Conservation (phyloP, 30 jellyfish, hydroid and myxozoan species). For the Turritopsis dohrnii region DNA sequence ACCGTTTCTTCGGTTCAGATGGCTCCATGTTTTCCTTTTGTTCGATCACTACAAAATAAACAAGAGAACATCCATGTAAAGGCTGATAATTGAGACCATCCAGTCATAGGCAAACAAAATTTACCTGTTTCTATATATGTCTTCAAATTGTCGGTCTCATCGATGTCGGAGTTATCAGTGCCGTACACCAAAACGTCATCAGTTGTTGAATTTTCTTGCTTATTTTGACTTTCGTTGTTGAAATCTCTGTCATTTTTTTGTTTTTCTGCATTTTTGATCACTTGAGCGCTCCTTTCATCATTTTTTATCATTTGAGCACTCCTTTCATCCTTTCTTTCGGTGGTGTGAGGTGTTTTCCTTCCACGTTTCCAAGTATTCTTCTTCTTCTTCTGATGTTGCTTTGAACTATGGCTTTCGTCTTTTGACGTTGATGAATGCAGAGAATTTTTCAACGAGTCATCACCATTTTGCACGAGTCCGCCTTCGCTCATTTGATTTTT, state of each 20-base stretch:
- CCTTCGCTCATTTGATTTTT: neutral
- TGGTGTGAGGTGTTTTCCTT: too few relatives aligned
- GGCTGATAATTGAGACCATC: neutral
- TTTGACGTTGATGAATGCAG: neutral
- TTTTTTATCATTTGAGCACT: too few relatives aligned
- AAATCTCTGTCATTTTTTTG: too few relatives aligned
- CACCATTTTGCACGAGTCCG: neutral
- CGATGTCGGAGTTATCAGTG: neutral
- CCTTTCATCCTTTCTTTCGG: too few relatives aligned
- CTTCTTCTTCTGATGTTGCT: too few relatives aligned
- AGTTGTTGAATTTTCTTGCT: too few relatives aligned
- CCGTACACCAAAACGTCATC: neutral
- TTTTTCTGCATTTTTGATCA: too few relatives aligned
- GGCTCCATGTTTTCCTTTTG: neutral
- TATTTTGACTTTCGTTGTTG: too few relatives aligned
- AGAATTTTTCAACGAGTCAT: neutral
- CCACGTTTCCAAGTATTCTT: too few relatives aligned
- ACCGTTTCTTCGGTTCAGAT: neutral
- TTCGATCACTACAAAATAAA: neutral
- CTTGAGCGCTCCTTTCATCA: too few relatives aligned
- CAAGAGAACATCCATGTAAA: neutral
- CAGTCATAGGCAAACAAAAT: neutral
- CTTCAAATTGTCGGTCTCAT: neutral
- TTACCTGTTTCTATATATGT: neutral
- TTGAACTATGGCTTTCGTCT: too few relatives aligned